Conservation (phyloP, 2,888 invertebrate genomes). For the Conchocele bisecta region DNA sequence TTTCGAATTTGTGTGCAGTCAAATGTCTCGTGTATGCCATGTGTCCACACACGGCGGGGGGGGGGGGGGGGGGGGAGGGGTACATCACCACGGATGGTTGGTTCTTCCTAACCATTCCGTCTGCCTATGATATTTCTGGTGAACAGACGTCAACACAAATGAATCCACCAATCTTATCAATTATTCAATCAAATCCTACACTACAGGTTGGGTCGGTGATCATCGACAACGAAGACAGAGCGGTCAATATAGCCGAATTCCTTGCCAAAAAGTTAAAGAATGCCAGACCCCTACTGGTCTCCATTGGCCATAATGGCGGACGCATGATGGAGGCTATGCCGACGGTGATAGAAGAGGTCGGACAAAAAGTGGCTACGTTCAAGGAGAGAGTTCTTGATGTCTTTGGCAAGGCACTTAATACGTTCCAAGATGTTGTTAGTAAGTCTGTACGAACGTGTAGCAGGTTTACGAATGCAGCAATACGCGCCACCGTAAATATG, state of each 20-base stretch:
- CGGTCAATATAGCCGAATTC: conserved; percentile 50
- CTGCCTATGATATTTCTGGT: too few species aligned
- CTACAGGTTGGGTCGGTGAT: conserved; percentile 10
- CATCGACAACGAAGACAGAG: conserved; percentile 40
- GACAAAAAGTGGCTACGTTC: conserved; percentile 30
- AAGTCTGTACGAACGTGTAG: neutral
- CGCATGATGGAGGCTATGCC: conserved; percentile 48
- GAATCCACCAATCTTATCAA: neutral
- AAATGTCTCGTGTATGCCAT: too few species aligned
- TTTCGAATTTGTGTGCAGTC: too few species aligned
- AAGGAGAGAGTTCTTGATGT: conserved; percentile 45
- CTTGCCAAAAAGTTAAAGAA: conserved; percentile 26
- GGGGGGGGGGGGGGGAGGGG: too few species aligned
- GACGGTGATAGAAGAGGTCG: conserved; percentile 30
- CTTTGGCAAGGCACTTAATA: conserved; percentile 35
- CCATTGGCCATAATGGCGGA: conserved; percentile 39
- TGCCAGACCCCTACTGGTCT: conserved; percentile 50
- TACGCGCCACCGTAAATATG: too few species aligned
- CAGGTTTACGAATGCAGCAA: too few species aligned
- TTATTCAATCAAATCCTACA: conserved; percentile 40
- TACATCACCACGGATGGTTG: too few species aligned
- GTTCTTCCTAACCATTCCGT: too few species aligned
- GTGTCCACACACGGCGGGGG: too few species aligned
- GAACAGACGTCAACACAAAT: neutral
- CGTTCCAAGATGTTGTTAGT: conserved; percentile 45